Conservation (phyloP, 2,888 invertebrate species). For the Mallateleia sp. region DNA sequence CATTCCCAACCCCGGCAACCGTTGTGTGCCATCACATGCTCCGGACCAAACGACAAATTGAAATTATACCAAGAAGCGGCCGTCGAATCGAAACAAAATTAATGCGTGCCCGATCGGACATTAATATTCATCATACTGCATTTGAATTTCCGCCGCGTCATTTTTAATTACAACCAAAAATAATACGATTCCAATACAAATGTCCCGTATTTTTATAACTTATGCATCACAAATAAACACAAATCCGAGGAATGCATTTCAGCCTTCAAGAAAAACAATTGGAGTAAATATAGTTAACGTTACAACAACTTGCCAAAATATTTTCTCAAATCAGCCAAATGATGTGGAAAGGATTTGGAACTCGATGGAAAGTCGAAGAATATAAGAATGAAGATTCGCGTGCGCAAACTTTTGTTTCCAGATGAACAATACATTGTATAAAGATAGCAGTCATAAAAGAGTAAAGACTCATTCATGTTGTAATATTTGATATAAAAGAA, state of each 20-base stretch:
- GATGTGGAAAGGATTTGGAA: too few relatives aligned
- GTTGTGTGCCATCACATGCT: constrained; percentile 50
- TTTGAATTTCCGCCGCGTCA: constrained; percentile 20
- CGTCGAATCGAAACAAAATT: constrained; percentile 65
- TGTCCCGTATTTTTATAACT: not conserved
- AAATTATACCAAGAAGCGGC: constrained; percentile 62
- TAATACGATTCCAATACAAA: constrained; percentile 1
- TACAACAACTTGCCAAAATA: not conserved
- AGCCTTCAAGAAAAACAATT: not conserved
- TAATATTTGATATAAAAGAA: too few relatives aligned
- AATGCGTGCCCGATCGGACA: constrained; percentile 20
- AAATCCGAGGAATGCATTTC: not conserved
- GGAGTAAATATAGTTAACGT: not conserved
- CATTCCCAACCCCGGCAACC: constrained; percentile 62
- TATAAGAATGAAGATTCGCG: too few relatives aligned
- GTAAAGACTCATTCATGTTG: too few relatives aligned
- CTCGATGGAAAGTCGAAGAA: too few relatives aligned
- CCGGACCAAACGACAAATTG: constrained; percentile 64
- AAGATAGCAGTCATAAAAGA: too few relatives aligned
- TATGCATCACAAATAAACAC: not conserved
- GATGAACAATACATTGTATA: too few relatives aligned
- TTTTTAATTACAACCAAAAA: constrained; percentile 44
- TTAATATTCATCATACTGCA: constrained; percentile 51
- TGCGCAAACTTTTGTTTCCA: too few relatives aligned
- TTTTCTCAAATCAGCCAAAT: not conserved